Evolutionary conservation across 2,797 vertebrate species (phyloP).

Genomic region (Huso huso): DNA sequence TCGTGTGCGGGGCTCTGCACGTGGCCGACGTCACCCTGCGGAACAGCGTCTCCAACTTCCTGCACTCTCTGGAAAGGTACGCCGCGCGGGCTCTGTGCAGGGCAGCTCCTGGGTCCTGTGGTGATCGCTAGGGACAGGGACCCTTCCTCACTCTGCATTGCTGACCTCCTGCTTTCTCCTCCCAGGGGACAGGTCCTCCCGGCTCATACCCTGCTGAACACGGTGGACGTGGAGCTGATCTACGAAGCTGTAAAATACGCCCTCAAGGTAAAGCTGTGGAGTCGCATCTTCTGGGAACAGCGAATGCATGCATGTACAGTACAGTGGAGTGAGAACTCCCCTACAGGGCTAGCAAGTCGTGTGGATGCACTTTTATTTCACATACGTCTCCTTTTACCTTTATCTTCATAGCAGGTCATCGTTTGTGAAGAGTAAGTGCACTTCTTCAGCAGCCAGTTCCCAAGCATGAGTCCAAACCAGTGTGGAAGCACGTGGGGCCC

Average conservation of each 20-base stretch:
- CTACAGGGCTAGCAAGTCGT: too few species aligned
- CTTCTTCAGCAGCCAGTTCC: too few species aligned
- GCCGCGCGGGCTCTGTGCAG: neutral
- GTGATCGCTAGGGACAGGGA: neutral
- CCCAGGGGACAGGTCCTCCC: slow-evolving; percentile 88
- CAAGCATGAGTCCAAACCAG: too few species aligned
- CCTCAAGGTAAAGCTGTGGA: slow-evolving; percentile 59
- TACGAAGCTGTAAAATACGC: slow-evolving; percentile 89
- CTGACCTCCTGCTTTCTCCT: slow-evolving; percentile 10
- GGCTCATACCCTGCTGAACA: slow-evolving; percentile 89
- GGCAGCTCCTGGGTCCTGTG: too few species aligned
- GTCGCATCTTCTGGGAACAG: too few species aligned
- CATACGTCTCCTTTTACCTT: too few species aligned
- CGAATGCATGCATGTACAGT: too few species aligned
- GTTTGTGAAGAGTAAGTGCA: too few species aligned
- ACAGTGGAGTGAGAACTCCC: too few species aligned
- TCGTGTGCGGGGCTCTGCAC: slow-evolving; percentile 90
- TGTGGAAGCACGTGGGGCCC: too few species aligned
- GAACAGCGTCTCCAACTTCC: slow-evolving; percentile 92
- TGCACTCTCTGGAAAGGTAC: slow-evolving; percentile 95
- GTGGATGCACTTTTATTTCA: too few species aligned
- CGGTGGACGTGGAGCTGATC: slow-evolving; percentile 89
- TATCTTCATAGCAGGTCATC: too few species aligned
- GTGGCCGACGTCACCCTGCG: slow-evolving; percentile 88
- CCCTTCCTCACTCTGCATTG: neutral